phyloP scores from a whole-genome alignment of 2,113 vertebrate genomes.

The Dipodomys stephensi region DNA sequence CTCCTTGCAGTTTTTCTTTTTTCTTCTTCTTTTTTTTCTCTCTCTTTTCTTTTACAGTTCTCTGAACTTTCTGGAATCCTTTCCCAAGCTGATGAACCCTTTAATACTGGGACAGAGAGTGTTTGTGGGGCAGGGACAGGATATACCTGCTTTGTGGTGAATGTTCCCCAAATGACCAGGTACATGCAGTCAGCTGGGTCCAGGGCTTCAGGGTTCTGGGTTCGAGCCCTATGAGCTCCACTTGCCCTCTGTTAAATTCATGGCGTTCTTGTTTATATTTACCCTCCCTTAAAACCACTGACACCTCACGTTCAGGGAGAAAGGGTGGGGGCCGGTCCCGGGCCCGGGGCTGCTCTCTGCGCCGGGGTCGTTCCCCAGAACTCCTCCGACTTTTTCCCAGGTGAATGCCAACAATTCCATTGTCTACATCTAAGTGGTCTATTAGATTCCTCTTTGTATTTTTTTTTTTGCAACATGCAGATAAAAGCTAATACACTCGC shows the following conservation, averaged over 20 bases:
- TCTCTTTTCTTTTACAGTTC: no score
- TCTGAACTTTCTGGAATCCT: accelerated
- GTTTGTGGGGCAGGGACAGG: background rate
- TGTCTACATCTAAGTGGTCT: background rate
- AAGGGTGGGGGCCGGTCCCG: no score
- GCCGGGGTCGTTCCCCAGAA: no score
- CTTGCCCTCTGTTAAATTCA: background rate
- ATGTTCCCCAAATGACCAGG: background rate
- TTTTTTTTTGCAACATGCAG: no score
- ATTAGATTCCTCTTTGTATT: background rate
- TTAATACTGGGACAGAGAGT: no score
- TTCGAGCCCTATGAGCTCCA: background rate
- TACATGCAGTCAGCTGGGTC: background rate
- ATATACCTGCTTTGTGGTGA: background rate
- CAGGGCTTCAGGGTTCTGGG: background rate
- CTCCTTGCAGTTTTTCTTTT: accelerated
- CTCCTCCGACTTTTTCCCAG: no score
- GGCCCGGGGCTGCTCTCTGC: no score
- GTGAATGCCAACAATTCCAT: no score
- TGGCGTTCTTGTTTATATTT: background rate
- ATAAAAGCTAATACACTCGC: no score
- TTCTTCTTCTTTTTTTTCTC: no score
- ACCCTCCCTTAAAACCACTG: background rate
- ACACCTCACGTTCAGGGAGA: background rate
- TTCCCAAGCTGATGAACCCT: conserved; percentile 48